phyloP scores from a whole-genome alignment of 2,888 invertebrate genomes.

The Cerastoderma edule region DNA sequence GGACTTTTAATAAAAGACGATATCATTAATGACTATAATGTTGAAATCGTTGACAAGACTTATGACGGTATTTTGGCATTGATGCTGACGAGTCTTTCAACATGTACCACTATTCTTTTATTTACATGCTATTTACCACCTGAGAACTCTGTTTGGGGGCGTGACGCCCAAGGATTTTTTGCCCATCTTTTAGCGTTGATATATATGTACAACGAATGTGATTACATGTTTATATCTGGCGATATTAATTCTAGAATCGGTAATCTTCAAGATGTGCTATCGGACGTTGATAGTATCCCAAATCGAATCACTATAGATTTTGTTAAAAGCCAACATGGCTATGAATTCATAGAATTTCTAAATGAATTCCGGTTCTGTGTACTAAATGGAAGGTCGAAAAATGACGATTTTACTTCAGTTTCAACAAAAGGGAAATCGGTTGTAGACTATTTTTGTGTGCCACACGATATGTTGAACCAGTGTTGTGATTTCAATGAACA shows the following conservation, averaged over 20 bases:
- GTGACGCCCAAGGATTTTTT: conserved; percentile 8
- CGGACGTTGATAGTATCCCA: neutral
- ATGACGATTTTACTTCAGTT: neutral
- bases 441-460: neutral
- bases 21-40: neutral
- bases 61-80: neutral
- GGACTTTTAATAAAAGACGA: conserved; percentile 15
- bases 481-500: neutral
- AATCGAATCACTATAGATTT: neutral
- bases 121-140: conserved; percentile 11
- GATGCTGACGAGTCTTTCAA: neutral
- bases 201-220: neutral
- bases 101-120: neutral
- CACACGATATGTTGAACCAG: neutral
- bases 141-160: conserved; percentile 4
- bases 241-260: neutral
- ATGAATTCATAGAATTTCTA: neutral
- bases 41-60: conserved; percentile 4
- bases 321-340: neutral
- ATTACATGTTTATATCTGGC: neutral
- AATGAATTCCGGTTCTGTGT: neutral
- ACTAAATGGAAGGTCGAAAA: conserved; percentile 2
- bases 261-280: neutral
- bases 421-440: neutral
- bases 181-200: neutral